Evolutionary conservation across 2,113 vertebrate genomes (phyloP), one percentile per base, ranked within the genome.

Genomic region (Brachirus orientalis): DNA sequence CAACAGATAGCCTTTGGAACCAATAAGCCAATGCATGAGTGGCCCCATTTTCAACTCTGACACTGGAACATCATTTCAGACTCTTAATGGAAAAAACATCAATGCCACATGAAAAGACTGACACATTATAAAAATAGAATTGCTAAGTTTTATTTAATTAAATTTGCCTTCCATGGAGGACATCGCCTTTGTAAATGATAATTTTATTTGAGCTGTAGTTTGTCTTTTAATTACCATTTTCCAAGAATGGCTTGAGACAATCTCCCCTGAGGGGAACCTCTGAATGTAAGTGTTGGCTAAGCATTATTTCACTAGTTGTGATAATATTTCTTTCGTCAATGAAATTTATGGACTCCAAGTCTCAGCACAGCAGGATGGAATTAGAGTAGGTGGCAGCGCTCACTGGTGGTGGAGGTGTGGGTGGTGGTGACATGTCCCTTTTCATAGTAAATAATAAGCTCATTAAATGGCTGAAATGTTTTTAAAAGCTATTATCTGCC

Each of bases 401-500:
- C 1, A 33, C 72, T 44, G 57, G 41, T 18, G 59, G 44, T 44
- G 72, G 28, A 17, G 56, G 47, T 13, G 53, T 18, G 44, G 28
- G 38, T 13, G 37, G n/a, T 12, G 56, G 48, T 66, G 83, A 83
- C 76, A 82, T 52, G 8, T 89, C 84, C 68, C 75, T 71, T 86
- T 86, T 81, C 78, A 76, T 56, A 74, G 79, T 88, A 85, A 89
- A 88, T 84, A 89, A 90, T 86, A 89, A 89, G 77, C 80, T 88
- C 80, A 85, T 91, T 89, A 89, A 86, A 86, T 84, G 80, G 83
- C 69, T 77, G 78, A 83, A 86, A 89, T 89, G 82, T 89, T 89
- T 90, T 86, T 85, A 86, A 88, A 88, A 89, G 84, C 86, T 73
- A 92, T 92, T 91, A 90, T 90, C 86, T 88, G 87, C 72, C 78